Evolutionary conservation across 2,113 vertebrate species (phyloP).

Genomic region (Kryptolebias marmoratus): DNA sequence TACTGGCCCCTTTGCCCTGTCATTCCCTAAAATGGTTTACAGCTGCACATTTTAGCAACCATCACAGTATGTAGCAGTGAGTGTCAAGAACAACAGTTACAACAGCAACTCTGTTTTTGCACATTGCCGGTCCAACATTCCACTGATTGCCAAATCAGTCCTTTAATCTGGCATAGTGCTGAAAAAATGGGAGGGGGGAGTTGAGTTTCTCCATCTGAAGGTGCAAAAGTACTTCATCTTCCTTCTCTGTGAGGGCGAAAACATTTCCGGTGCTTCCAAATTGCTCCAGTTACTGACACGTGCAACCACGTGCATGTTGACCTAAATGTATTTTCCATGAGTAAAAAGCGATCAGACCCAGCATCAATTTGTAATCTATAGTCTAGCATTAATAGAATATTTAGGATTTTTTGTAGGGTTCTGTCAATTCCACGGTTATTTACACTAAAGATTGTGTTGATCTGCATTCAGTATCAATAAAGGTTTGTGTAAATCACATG

Average conservation of each 20-base stretch:
- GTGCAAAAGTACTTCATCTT: conserved; percentile 8
- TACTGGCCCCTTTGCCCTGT: conserved; percentile 11
- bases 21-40: conserved; percentile 2
- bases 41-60: conserved; percentile 1
- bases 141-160: background rate
- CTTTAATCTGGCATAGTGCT: background rate
- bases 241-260: conserved; percentile 15
- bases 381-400: too few relatives aligned
- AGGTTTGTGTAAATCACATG: too few relatives aligned
- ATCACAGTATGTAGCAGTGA: background rate
- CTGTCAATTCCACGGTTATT: too few relatives aligned
- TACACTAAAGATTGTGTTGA: too few relatives aligned
- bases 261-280: conserved; percentile 26
- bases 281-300: conserved; percentile 22
- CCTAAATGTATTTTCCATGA: conserved; percentile 30
- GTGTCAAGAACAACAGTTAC: background rate
- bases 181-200: background rate
- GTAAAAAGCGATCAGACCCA: conserved; percentile 30
- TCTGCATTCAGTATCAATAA: too few relatives aligned
- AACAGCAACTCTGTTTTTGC: background rate
- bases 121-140: background rate
- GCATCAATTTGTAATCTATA: conserved; percentile 37
- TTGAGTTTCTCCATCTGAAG: background rate
- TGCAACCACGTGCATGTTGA: conserved; percentile 20
- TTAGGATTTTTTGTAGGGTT: too few relatives aligned